Evolutionary conservation across 2,888 invertebrate species (phyloP).

Genomic region (Lasioglossum leucozonium): DNA sequence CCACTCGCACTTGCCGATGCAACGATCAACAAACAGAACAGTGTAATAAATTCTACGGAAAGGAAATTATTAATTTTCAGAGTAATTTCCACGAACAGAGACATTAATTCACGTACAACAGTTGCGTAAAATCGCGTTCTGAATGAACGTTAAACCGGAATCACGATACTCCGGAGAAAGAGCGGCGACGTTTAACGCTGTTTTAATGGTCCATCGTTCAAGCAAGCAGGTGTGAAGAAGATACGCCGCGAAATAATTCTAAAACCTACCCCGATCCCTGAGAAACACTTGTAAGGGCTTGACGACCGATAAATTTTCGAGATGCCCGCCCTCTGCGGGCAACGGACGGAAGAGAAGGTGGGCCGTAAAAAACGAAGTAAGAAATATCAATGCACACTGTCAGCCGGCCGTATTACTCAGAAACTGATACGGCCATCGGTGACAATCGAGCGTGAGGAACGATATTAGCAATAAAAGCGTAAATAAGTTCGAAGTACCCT

Average conservation of each 20-base stretch:
- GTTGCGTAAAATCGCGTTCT: not conserved
- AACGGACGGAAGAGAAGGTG: constrained; percentile 33
- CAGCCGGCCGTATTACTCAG: constrained; percentile 16
- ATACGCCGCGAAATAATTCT: constrained; percentile 39
- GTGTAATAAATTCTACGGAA: not conserved
- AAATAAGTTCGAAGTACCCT: constrained; percentile 53
- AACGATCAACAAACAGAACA: not conserved
- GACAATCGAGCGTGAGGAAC: constrained; percentile 65
- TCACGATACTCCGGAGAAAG: not conserved
- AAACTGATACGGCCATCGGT: constrained; percentile 50
- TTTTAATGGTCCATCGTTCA: constrained; percentile 22
- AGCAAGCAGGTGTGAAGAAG: constrained; percentile 42
- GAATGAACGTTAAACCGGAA: constrained; percentile 1
- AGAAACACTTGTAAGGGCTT: constrained; percentile 58
- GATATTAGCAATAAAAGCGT: constrained; percentile 70
- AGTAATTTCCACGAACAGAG: not conserved
- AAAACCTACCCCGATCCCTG: constrained; percentile 47
- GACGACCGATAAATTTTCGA: constrained; percentile 64
- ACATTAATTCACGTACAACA: not conserved
- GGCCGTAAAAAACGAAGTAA: constrained; percentile 60
- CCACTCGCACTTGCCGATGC: no score
- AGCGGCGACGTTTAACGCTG: not conserved
- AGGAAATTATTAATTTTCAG: not conserved
- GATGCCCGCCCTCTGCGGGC: constrained; percentile 38
- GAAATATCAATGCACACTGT: constrained; percentile 65